Base-by-base conservation (phyloP, 2,797 vertebrate species). In the Crax fasciolata region DNA sequence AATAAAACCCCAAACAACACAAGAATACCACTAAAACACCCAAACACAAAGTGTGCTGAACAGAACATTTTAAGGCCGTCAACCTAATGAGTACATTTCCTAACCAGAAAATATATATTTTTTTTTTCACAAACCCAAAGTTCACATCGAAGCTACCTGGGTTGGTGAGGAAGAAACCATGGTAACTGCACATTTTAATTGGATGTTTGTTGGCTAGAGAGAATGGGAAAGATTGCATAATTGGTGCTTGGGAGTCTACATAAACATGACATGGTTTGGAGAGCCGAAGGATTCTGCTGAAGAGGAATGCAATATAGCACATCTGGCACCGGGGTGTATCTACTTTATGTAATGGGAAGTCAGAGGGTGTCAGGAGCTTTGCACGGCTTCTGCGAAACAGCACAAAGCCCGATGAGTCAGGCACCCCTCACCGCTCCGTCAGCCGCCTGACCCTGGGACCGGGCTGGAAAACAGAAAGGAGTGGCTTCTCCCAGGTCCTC, bases 101-200 rank as follows among this genome's bases (percentile, higher is more conserved):
- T 57, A 49, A 84, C 2, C 18, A 78, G 54, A 66, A 93, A 89
- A 72, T 48, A 23, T 32, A 72, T 48, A 23, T 32, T 27, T 7
- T 25, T 10, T 30, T 8, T n/a, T 8, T 21, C 57, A 79, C 41
- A 35, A 80, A 28, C 13, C 27, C 74, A 76, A 61, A 79, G 68
- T 65, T 73, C 84, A 68, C 75, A 70, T 94, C 74, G 67, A 35
- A 93, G 38, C 63, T 77, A 90, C 82, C 84, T 76, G 75, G 57
- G 73, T 16, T 81, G 62, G 70, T 81, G 76, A 90, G 89, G 66
- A 78, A 57, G 89, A 94, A 95, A 94, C 96, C 93, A 94, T 89
- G 84, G 92, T 16, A 94, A 94, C 94, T 76, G 93, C 87, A 63
- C 66, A 57, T 46, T 87, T 95, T 92, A 89, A 79, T 30, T 78